phyloP scores from a whole-genome alignment of 2,888 invertebrate genomes.

The Rosalia funebris region DNA sequence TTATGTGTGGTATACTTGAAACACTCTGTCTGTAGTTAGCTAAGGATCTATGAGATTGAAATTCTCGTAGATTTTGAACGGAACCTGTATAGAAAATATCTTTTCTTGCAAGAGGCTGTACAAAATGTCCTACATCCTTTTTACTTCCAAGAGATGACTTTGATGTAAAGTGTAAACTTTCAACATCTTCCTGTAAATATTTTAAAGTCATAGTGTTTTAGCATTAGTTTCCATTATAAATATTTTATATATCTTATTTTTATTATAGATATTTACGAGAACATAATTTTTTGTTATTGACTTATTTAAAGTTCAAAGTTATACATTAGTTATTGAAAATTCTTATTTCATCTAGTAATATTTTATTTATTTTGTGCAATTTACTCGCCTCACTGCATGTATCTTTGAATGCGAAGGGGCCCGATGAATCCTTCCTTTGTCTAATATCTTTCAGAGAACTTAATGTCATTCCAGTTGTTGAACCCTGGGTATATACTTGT shows the following conservation, averaged over 20 bases:
- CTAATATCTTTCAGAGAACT: not conserved
- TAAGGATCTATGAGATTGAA: conserved; percentile 89
- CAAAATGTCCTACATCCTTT: conserved; percentile 72
- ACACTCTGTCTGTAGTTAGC: conserved; percentile 92
- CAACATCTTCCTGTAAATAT: conserved; percentile 43
- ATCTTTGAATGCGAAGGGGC: not conserved
- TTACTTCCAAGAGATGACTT: conserved; percentile 67
- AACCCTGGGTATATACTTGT: not conserved
- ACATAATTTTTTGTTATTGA: too few species aligned
- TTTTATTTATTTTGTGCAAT: too few species aligned
- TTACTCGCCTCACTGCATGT: not conserved
- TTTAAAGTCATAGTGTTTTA: too few species aligned
- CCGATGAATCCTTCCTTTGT: not conserved
- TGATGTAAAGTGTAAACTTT: conserved; percentile 73
- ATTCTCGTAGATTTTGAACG: conserved; percentile 91
- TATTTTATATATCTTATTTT: too few species aligned
- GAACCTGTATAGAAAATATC: conserved; percentile 98
- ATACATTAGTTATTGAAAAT: too few species aligned
- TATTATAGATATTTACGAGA: too few species aligned
- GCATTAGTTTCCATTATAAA: too few species aligned
- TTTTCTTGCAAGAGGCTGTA: conserved; percentile 90
- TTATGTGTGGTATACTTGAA: conserved; percentile 81
- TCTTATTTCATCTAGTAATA: too few species aligned
- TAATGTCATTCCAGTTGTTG: not conserved
- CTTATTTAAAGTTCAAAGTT: too few species aligned